Percentiles rank a stretch among this genome's conserved stretches.
Conservation (phyloP, 35 echinoderm and acorn worm species). For the Heliocidaris erythrogramma region DNA sequence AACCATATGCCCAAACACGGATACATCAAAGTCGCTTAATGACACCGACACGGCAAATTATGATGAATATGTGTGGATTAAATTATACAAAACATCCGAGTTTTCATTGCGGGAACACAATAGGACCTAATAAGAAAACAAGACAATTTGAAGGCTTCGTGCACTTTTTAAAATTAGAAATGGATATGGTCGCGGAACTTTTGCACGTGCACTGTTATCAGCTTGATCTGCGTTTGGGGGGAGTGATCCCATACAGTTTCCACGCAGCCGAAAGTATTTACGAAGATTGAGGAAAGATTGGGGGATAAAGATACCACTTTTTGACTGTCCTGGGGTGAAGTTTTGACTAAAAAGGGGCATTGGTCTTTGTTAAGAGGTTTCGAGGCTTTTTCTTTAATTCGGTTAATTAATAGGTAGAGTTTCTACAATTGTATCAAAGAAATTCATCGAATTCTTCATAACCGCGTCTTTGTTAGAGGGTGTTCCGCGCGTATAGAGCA, state of each 20-base stretch:
- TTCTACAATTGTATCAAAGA: constrained; percentile 28
- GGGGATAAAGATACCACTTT: neutral
- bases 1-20: neutral
- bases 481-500: neutral
- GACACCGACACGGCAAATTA: neutral
- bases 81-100: neutral
- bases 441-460: constrained; percentile 21
- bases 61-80: neutral
- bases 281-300: neutral
- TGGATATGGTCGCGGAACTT: neutral
- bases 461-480: neutral
- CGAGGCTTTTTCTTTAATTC: neutral
- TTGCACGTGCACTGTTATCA: neutral
- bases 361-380: neutral
- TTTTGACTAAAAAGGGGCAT: neutral
- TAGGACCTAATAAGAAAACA: neutral
- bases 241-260: neutral
- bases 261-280: neutral
- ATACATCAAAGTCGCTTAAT: neutral
- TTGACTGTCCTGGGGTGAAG: neutral
- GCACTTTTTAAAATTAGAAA: neutral
- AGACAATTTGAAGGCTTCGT: neutral
- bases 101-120: neutral
- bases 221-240: neutral
- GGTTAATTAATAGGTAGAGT: constrained; percentile 24